Base-by-base conservation (phyloP, 2,113 vertebrate species). In the Hiodon tergisus region DNA sequence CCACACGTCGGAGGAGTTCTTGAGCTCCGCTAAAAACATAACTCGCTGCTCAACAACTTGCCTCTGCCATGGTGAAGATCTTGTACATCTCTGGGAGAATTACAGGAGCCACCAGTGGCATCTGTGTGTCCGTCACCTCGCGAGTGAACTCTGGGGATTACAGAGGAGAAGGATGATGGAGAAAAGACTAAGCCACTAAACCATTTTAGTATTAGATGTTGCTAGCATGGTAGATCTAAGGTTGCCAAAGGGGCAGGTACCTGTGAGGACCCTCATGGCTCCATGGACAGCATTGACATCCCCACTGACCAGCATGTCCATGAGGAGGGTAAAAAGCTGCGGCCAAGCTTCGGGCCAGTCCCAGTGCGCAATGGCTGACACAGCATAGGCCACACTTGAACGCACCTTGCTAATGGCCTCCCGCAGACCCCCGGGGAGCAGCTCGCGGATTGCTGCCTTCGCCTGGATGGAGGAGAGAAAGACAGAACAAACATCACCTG, bases 341-440 rank as follows among this genome's bases (percentile, higher is more conserved):
- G 97, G 97, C 97, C 97, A 99, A 68, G 97, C 97, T 78, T 99
- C 97, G 0, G 97, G 97, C 97, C 97, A 99, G 87, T 99, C 97
- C 97, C 97, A 98, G 78, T 99, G 97, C 5, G 97, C 97, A 9
- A 99, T 96, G 65, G 96, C 97, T 0, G 97, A 99, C 69, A 99
- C 92, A 0, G 97, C 97, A n/a, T 99, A 99, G 0, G 97, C 97
- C 0, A 98, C 96, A 1, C 96, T 99, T 0, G 97, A 98, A 75
- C 97, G 96, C 51, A 99, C 97, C 85, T 98, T 98, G 89, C 97
- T 98, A 83, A 99, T 98, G 0, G 96, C 94, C 78, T 99, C 97
- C 16, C 95, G 88, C 84, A 99, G 87, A n/a, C 97, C 95, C 0
- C 75, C 89, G 3, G 97, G 97, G n/a, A 99, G 87, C 51, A 99